Base-by-base conservation (phyloP, 2,888 invertebrate species). In the Polietes domitor region DNA sequence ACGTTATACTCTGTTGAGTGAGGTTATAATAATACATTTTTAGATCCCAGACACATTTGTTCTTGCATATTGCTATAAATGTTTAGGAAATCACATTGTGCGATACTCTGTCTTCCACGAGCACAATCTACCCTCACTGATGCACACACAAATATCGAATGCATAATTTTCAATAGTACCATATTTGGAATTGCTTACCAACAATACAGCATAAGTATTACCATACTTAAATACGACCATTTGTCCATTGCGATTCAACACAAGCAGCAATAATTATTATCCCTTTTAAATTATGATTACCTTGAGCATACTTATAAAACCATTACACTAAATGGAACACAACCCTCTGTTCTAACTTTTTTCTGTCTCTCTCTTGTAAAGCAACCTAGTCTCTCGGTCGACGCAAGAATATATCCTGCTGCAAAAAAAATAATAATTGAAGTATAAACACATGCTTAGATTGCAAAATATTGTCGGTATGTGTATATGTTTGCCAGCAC, bases 391-490 rank as follows among this genome's bases (percentile, higher is more conserved):
- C 10, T 2, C 37, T 15, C 61, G n/a, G 4, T 26, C 65, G 5
- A 41, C 21, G 21, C 32, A 41, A 21, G 5, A 19, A 10, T 41
- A 65, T 65, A 65, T 65, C 41, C 26, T 12, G 47, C 41, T 61
- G 28, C 1, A 61, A n/a, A 28, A 58, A 58, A 65, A 65, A 19
- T 73, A 68, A 68, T 68, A 83, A 53, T 61, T 80, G 72, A 76
- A 68, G 55, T 76, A 76, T 76, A 83, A 79, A 76, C 79, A 79
- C 76, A 79, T 83, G 79, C 79, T 83, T 79, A 43, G 6, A 74
- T 47, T 70, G 70, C 50, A 73, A 61, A 43, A 26, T 68, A 55
- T 75, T 70, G 43, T 70, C 15, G 37, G 55, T 21, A n/a, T n/a
- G 9, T 41, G n/a, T 19, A 71, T 28, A 71, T 15, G n/a, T 68